These are phyloP conservation scores for Polyergus mexicanus DNA, from an alignment of 1,140 invertebrate species.

Conservation along the genomic window DNA sequence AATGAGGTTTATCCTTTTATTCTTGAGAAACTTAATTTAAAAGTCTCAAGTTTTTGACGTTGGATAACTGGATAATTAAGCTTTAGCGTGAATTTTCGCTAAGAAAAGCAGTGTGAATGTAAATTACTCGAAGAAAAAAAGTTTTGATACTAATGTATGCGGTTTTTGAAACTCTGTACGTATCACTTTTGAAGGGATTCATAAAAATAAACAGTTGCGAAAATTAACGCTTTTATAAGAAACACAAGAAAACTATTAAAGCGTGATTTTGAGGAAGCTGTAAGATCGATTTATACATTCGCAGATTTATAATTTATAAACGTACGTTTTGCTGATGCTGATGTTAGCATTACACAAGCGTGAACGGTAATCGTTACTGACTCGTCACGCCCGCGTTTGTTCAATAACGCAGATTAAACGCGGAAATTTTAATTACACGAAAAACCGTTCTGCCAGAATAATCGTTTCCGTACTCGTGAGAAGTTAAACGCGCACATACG, in stretches of 20 bases:
- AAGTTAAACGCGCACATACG: constrained; percentile 63
- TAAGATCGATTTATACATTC: not conserved
- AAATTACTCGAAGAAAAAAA: constrained; percentile 56
- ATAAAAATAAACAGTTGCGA: not conserved
- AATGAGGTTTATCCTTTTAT: constrained; percentile 63
- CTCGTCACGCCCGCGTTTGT: constrained; percentile 34
- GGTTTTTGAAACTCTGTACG: constrained; percentile 43
- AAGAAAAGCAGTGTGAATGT: constrained; percentile 41
- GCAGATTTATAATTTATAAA: constrained; percentile 41
- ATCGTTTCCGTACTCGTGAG: constrained; percentile 61
- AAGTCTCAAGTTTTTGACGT: constrained; percentile 60
- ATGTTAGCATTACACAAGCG: constrained; percentile 27
- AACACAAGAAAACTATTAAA: not conserved
- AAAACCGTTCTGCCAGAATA: constrained; percentile 50
- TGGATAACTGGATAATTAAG: constrained; percentile 59
- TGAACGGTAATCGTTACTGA: constrained; percentile 41
- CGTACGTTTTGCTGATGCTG: not conserved
- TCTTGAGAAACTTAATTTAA: constrained; percentile 62
- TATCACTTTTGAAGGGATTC: constrained; percentile 39
- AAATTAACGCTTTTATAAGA: constrained; percentile 15
- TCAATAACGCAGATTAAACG: constrained; percentile 60
- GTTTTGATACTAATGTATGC: constrained; percentile 44
- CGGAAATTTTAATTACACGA: constrained; percentile 61
- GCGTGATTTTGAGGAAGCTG: not conserved
- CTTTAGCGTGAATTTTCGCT: constrained; percentile 56